Evolutionary conservation across 1,140 invertebrate species (phyloP).

Genomic region (Heliconius himera): DNA sequence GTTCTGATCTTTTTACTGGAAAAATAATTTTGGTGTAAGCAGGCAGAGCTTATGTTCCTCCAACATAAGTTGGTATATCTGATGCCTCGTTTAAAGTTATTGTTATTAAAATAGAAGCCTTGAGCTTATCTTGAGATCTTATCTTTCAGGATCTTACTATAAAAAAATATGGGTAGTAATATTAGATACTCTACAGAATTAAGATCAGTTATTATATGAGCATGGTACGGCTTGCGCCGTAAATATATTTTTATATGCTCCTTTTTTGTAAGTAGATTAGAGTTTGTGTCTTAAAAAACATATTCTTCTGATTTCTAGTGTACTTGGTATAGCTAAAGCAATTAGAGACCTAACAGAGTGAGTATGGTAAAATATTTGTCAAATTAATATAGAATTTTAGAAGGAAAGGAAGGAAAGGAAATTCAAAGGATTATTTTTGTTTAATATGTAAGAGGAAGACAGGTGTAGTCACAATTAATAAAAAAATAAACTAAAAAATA

Average conservation of each 20-base stretch:
- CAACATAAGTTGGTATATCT: not conserved
- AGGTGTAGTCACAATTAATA: too few relatives aligned
- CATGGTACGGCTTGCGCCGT: not conserved
- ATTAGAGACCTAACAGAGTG: too few relatives aligned
- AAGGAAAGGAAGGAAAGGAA: too few relatives aligned
- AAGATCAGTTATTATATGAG: not conserved
- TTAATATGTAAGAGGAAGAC: too few relatives aligned
- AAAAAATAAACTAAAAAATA: too few relatives aligned
- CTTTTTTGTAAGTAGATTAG: not conserved
- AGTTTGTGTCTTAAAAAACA: not conserved
- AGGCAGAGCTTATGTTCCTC: not conserved
- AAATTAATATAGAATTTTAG: too few relatives aligned
- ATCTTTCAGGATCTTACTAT: too few relatives aligned
- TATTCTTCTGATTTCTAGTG: not conserved
- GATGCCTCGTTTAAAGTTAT: constrained; percentile 17
- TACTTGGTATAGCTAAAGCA: not conserved
- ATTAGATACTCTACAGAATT: not conserved
- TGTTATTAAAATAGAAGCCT: constrained; percentile 22
- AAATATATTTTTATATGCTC: not conserved
- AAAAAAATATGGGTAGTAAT: too few relatives aligned
- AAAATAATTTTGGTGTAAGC: not conserved
- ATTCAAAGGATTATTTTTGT: too few relatives aligned
- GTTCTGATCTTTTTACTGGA: not conserved
- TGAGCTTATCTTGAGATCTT: too few relatives aligned
- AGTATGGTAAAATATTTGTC: too few relatives aligned